Conservation (phyloP, 2,113 vertebrate genomes). For the Notechis scutatus region DNA sequence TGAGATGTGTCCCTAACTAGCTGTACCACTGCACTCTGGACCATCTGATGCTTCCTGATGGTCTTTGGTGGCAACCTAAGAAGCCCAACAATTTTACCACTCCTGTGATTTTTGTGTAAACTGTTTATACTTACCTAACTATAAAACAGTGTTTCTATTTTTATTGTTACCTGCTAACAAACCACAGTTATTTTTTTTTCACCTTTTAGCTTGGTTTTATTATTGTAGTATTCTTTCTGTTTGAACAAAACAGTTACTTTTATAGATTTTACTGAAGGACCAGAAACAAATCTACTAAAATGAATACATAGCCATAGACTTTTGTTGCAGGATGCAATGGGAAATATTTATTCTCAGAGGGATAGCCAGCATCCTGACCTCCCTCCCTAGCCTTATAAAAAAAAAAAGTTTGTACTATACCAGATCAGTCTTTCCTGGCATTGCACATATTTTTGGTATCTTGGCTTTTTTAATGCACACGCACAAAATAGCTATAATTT, state of each 20-base stretch:
- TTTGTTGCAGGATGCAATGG: not conserved
- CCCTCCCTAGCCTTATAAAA: not conserved
- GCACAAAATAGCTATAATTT: not conserved
- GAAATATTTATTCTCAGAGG: not conserved
- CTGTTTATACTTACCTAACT: not conserved
- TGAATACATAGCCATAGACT: not conserved
- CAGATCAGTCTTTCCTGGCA: not conserved
- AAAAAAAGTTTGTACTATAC: not conserved
- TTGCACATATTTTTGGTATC: not conserved
- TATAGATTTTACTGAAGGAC: not conserved
- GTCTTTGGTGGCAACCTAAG: not conserved
- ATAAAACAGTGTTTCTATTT: not conserved
- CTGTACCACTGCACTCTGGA: not conserved
- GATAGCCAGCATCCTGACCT: not conserved
- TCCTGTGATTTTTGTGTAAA: not conserved
- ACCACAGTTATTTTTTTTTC: not conserved
- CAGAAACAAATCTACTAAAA: not conserved
- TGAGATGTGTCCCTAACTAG: not conserved
- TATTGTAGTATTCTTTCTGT: not conserved
- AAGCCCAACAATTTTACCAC: not conserved
- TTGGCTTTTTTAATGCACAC: not conserved
- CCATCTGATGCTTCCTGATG: not conserved
- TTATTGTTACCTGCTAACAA: not conserved
- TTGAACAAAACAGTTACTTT: not conserved
- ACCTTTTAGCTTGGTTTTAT: not conserved